Evolutionary conservation across 2,797 vertebrate genomes (phyloP), one percentile per base, ranked within the genome.

Genomic region (Gymnopithys bicolor): DNA sequence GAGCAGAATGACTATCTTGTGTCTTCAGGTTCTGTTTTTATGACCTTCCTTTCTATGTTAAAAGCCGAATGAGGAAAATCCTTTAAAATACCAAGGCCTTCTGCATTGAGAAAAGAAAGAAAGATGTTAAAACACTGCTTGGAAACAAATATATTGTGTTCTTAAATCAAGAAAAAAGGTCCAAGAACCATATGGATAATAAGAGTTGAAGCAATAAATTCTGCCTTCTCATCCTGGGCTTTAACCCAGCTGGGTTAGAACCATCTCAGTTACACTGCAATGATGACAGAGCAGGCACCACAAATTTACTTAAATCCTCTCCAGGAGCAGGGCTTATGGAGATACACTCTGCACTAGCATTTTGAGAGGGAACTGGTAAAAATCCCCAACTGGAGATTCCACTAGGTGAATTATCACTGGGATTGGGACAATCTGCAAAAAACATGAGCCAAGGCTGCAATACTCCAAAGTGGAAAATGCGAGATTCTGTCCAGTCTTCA

Each of bases 21-120:
- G 97, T 99, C 99, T 97, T 99, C 99, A 5, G 99, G 99, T 96
- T 99, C 99, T 96, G 99, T 99, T 98, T 99, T 99, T 97, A 99
- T 99, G 97, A 98, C 98, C 96, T 99, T 99, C 98, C 99, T 99
- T 93, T 99, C 99, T 6, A 98, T 95, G 93, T 97, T 98, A 87
- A 99, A 98, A 91, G 98, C 98, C 22, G 98, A 98, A 95, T 99
- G 99, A 90, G 98, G 98, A 78, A 98, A 98, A 97, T 98, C 98
- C 97, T 98, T 98, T 92, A 98, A 96, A 93, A 98, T 98, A 86
- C 98, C 99, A 94, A 98, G 98, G 82, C 98, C 99, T 98, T 99
- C 99, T 99, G 97, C 46, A 94, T 93, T 45, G 56, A 70, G 71
- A 95, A 91, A 85, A 53, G 64, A 89, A 63, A 25, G 24, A 56